Conservation (phyloP, 2,888 invertebrate species). For the Volucella bombylans region DNA sequence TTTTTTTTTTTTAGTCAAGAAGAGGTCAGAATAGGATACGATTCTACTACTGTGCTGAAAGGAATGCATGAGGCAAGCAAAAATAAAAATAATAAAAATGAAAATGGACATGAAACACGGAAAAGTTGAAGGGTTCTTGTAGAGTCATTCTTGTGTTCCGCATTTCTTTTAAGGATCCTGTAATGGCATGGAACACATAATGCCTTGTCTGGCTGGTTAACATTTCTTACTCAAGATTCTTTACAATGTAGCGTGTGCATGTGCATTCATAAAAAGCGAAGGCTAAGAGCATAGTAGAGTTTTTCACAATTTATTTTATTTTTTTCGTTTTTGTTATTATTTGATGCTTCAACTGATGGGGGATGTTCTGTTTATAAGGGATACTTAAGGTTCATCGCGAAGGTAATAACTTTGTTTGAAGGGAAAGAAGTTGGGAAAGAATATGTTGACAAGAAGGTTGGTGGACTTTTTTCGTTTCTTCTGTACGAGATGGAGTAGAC, state of each 20-base stretch:
- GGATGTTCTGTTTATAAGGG: constrained; percentile 17
- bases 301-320: constrained; percentile 6
- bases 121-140: constrained; percentile 46
- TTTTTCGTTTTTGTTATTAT: not conserved
- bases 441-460: too few relatives aligned
- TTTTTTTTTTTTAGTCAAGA: constrained; percentile 27
- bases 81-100: too few relatives aligned
- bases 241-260: constrained; percentile 19
- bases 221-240: constrained; percentile 30
- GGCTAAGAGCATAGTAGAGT: constrained; percentile 18
- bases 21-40: constrained; percentile 41
- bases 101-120: not conserved
- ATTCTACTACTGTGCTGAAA: not conserved
- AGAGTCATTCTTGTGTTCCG: constrained; percentile 11
- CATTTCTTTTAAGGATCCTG: constrained; percentile 13
- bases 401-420: constrained; percentile 33
- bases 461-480: too few relatives aligned
- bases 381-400: constrained; percentile 27
- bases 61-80: too few relatives aligned
- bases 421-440: too few relatives aligned
- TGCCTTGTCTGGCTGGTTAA: constrained; percentile 43
- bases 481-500: too few relatives aligned
- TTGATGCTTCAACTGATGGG: constrained; percentile 19
- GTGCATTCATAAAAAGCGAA: constrained; percentile 13
- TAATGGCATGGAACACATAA: constrained; percentile 37